These are phyloP conservation scores for Triplophysa bombifrons DNA, from an alignment of 2,797 vertebrate species.

Conservation along the genomic window DNA sequence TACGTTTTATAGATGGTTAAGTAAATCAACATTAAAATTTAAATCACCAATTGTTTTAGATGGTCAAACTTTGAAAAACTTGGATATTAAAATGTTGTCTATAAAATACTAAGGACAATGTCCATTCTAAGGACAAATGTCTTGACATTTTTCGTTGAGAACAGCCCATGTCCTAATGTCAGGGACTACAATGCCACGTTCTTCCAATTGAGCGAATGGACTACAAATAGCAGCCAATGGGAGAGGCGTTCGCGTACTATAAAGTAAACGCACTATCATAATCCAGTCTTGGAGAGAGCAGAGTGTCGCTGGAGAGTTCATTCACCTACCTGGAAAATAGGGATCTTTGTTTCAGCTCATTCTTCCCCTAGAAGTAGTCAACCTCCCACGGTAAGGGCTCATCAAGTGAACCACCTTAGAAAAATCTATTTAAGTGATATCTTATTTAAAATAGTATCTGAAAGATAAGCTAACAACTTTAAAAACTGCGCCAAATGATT, in stretches of 20 bases:
- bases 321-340: conserved; percentile 62
- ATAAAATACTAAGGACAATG: too few species aligned
- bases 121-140: too few species aligned
- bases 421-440: neutral
- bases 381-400: conserved; percentile 54
- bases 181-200: neutral
- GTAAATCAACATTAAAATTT: neutral
- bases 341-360: conserved; percentile 75
- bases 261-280: conserved; percentile 66
- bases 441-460: neutral
- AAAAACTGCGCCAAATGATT: neutral
- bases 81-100: neutral
- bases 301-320: conserved; percentile 42
- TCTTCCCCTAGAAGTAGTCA: conserved; percentile 63
- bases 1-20: neutral
- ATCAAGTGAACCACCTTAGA: neutral
- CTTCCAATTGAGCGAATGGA: conserved; percentile 89
- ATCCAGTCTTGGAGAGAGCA: conserved; percentile 55
- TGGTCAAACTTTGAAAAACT: neutral
- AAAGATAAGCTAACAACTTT: neutral
- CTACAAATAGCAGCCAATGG: conserved; percentile 86
- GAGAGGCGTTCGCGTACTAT: conserved; percentile 60
- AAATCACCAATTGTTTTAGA: neutral
- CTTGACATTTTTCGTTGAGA: neutral
- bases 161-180: neutral